Conservation (phyloP, 37 sponge, comb jelly and placozoan genomes). For the Cladorhizidae sp. region DNA sequence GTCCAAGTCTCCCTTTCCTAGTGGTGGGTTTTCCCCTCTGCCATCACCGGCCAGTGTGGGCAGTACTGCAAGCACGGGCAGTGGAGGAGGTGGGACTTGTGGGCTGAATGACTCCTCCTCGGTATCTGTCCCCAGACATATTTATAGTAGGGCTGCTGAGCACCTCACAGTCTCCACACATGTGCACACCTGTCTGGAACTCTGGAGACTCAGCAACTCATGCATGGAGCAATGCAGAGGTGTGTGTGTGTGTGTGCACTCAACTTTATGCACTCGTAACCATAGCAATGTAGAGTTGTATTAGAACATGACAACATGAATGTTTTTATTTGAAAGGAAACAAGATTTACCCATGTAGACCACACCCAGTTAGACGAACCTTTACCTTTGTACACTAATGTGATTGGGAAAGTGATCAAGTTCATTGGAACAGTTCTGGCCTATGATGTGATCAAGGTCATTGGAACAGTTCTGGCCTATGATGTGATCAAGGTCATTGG, state of each 20-base stretch:
- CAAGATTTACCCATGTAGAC: too few relatives aligned
- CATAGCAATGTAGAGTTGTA: too few relatives aligned
- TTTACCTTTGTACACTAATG: too few relatives aligned
- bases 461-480: too few relatives aligned
- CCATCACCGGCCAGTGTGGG: conserved; percentile 74
- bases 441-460: too few relatives aligned
- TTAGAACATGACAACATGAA: too few relatives aligned
- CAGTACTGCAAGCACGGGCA: conserved; percentile 56
- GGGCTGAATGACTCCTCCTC: conserved; percentile 37
- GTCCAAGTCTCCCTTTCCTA: conserved; percentile 27
- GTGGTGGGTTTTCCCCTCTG: conserved; percentile 41
- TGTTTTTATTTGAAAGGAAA: too few relatives aligned
- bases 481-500: too few relatives aligned
- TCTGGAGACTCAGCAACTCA: conserved; percentile 40
- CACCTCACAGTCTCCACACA: conserved; percentile 51
- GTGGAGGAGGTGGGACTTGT: conserved; percentile 27
- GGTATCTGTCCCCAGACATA: conserved; percentile 36
- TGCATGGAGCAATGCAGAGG: conserved; percentile 56
- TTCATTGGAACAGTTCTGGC: too few relatives aligned
- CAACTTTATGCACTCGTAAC: too few relatives aligned
- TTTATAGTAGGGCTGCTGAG: conserved; percentile 45
- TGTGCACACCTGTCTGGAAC: conserved; percentile 46
- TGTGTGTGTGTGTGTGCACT: not conserved
- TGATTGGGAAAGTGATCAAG: too few relatives aligned
- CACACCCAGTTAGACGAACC: too few relatives aligned